Percentiles rank a stretch among this genome's conserved stretches.
Evolutionary conservation across 2,797 vertebrate genomes (phyloP).

Genomic region (Peromyscus eremicus): DNA sequence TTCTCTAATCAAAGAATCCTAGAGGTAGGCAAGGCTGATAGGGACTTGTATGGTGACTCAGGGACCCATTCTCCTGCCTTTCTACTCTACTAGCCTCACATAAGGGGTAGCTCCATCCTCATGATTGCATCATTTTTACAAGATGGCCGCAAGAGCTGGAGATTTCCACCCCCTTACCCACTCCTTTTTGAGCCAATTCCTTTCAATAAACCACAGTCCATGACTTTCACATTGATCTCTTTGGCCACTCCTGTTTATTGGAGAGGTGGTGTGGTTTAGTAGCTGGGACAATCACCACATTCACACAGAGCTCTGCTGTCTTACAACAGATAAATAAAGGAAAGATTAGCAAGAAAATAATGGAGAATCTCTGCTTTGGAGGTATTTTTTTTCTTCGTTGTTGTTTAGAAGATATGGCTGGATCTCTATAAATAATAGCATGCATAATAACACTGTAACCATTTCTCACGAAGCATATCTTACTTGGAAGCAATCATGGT

Average conservation of each 20-base stretch:
- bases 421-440: background rate
- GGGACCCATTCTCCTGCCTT: background rate
- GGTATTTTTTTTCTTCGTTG: background rate
- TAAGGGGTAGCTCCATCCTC: background rate
- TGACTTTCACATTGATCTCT: background rate
- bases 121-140: background rate
- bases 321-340: background rate
- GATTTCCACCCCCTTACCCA: background rate
- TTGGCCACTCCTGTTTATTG: background rate
- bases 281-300: background rate
- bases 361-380: background rate
- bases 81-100: background rate
- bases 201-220: background rate
- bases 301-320: background rate
- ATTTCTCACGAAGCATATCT: conserved; percentile 12
- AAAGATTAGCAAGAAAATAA: background rate
- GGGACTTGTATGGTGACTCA: background rate
- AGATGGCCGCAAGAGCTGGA: background rate
- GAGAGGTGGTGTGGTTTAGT: background rate
- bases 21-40: background rate
- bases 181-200: background rate
- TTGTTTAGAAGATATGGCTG: conserved; percentile 26
- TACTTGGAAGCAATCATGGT: background rate
- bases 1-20: background rate
- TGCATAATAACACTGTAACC: background rate